Evolutionary conservation across 2,797 vertebrate genomes (phyloP), one percentile per base, ranked within the genome.

Genomic region (Ispidina lecontei): DNA sequence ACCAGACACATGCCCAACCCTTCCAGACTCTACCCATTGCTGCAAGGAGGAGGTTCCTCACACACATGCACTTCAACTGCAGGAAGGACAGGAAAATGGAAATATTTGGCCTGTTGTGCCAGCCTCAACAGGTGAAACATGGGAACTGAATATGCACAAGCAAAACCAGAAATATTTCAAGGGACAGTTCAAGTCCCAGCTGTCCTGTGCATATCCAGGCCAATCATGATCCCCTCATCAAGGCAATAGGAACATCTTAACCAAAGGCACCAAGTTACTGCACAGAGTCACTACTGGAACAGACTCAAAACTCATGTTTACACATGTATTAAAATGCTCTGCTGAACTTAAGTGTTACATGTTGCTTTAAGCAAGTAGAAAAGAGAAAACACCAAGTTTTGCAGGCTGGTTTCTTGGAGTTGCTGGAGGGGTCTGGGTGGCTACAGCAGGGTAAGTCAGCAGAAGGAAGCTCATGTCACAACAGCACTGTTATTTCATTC

Each of bases 1-100:
- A 18, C 5, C 3, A 2, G 33, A 35, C 44, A 17, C 0, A 1
- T 35, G 46, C 55, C 52, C 0, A 0, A 2, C 20, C 59, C 18
- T 33, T 29, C 6, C 11, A 70, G 18, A 12, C 46, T 22, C 49
- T 22, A 2, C 2, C 9, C 20, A 3, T 2, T 2, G 2, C 3
- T n/a, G 35, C 2, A 0, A 41, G 55, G 51, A 64, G 26, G 54
- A 39, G 8, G 16, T 15, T 85, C 58, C 68, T 75, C 26, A 21
- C 22, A 10, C 3, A 5, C n/a, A n/a, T 39, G 37, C 12, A 5
- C 17, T 43, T 55, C 16, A 21, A 23, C n/a, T 19, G 23, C 37
- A 13, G 17, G 21, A 65, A 75, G 20, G 31, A 28, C 52, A 54
- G 52, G 29, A 78, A 73, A 88, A 56, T 1, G 4, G 19, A 4